Evolutionary conservation across 2,797 vertebrate genomes (phyloP), one percentile per base, ranked within the genome.

Genomic region (Aerospiza tachiro): DNA sequence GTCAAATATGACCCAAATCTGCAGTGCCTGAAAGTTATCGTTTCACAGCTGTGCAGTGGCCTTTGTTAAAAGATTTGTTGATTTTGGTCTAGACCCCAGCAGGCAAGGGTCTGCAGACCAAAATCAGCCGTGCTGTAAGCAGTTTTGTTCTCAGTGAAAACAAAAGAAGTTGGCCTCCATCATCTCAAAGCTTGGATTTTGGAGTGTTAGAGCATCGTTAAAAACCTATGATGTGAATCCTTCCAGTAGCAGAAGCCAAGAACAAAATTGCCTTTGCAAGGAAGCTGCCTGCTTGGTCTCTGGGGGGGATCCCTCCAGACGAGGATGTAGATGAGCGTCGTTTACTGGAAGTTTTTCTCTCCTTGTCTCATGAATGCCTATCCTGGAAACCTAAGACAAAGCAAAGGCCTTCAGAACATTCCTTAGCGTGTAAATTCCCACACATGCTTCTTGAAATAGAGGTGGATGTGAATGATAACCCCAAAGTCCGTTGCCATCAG

Each of bases 1-100:
- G 95, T 96, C 93, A 93, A 94, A 95, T 89, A 78, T 86, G 92
- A 91, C 93, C 92, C 80, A 91, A 94, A 92, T 92, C 74, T 40
- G 2, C 45, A 45, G 73, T 86, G 82, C 73, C 79, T 88, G 79
- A 65, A 84, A 95, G 84, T 96, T 94, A 84, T 52, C 79, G 78
- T 83, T 96, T 95, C 89, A 62, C 86, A 93, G 90, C 92, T 95
- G 90, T 90, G 68, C 65, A 28, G 40, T 50, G 67, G 83, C 86
- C 79, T 96, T 88, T 91, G 22, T 74, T 11, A 81, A 92, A 86
- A 83, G 72, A 68, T 93, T 91, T 91, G 79, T 88, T 96, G 92
- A 42, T 66, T 89, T 96, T 94, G 91, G 79, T 83, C 56, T 90
- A 59, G 89, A 72, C 82, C 25, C 8, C 50, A 75, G 53, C 72